These are phyloP conservation scores for Tokudaia muenninki DNA, from an alignment of 2,797 vertebrate species.

Conservation along the genomic window DNA sequence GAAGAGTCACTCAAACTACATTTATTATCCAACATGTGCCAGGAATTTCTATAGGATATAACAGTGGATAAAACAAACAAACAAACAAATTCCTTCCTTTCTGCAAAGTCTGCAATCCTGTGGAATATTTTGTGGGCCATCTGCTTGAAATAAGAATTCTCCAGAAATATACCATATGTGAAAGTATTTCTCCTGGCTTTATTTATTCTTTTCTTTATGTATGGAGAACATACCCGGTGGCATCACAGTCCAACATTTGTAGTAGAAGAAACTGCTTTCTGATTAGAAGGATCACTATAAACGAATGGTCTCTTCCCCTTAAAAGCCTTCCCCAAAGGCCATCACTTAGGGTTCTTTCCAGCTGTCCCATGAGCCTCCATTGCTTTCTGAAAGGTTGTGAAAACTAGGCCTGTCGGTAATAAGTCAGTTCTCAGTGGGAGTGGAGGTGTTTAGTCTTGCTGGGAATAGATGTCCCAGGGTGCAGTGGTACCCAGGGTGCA, in stretches of 20 bases:
- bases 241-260: conserved; percentile 67
- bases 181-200: conserved; percentile 38
- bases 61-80: conserved; percentile 24
- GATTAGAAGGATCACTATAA: conserved; percentile 73
- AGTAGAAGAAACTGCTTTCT: conserved; percentile 76
- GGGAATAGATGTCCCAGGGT: not conserved
- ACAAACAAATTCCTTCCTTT: conserved; percentile 13
- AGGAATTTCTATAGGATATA: not conserved
- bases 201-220: conserved; percentile 50
- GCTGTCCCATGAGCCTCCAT: conserved; percentile 73
- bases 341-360: conserved; percentile 78
- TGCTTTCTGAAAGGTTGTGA: conserved; percentile 68
- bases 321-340: conserved; percentile 72
- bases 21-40: conserved; percentile 17
- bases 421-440: conserved; percentile 62
- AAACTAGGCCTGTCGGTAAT: conserved; percentile 78
- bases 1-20: conserved; percentile 1
- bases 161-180: conserved; percentile 63
- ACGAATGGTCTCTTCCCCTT: conserved; percentile 74
- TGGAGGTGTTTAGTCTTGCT: not conserved
- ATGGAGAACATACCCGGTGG: conserved; percentile 60
- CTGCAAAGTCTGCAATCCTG: not conserved
- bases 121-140: conserved; percentile 38
- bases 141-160: conserved; percentile 33
- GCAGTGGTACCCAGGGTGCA: not conserved